These are phyloP conservation scores for Poeciliopsis prolifica DNA, from an alignment of 2,113 vertebrate genomes.

Conservation along the genomic window DNA sequence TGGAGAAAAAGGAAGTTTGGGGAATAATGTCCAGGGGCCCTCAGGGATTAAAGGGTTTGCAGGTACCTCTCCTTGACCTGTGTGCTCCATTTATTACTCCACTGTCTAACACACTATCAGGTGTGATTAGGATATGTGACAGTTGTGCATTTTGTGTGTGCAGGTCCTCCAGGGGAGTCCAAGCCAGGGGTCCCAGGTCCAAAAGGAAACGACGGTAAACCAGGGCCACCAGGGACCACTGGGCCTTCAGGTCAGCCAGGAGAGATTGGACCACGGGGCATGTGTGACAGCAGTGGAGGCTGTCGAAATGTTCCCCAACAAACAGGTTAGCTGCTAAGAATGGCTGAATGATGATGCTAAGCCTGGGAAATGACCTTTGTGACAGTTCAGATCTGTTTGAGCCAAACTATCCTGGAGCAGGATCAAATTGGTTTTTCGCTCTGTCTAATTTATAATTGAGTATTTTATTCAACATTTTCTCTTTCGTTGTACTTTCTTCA, in stretches of 20 bases:
- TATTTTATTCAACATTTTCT: background rate
- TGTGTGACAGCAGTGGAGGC: conserved; percentile 83
- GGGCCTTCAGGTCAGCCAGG: conserved; percentile 81
- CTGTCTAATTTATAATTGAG: background rate
- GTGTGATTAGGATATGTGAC: background rate
- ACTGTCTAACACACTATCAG: background rate
- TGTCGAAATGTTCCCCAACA: conserved; percentile 69
- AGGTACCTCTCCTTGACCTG: conserved; percentile 58
- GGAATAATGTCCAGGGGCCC: conserved; percentile 72
- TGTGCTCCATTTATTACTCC: background rate
- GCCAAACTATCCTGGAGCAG: no score
- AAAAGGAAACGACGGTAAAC: conserved; percentile 78
- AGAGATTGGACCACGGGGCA: conserved; percentile 80
- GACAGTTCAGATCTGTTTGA: no score
- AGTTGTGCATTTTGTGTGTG: conserved; percentile 19
- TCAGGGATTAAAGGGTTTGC: conserved; percentile 76
- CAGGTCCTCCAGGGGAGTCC: conserved; percentile 83
- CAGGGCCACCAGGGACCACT: conserved; percentile 73
- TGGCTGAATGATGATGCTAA: background rate
- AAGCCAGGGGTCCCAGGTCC: conserved; percentile 78
- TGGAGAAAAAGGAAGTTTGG: conserved; percentile 72
- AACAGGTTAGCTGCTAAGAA: conserved; percentile 53
- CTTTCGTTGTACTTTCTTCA: conserved; percentile 20
- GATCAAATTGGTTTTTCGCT: background rate
- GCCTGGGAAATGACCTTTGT: background rate